A percentile compares a stretch with the other conserved stretches of the same genome.
Conservation (phyloP, 2,113 vertebrate species). For the Ptyas mucosa region DNA sequence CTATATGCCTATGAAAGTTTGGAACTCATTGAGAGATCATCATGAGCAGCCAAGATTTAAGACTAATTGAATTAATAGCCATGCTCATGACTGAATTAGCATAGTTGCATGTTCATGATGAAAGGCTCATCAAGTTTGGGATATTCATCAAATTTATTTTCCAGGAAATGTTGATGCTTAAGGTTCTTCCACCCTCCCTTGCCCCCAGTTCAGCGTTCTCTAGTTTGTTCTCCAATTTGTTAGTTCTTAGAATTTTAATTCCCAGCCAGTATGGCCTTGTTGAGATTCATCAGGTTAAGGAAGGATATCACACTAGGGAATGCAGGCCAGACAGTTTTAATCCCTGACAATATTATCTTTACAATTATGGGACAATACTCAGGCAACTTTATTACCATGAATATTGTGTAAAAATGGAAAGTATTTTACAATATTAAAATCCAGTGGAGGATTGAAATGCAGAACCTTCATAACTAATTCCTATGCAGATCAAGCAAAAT, state of each 20-base stretch:
- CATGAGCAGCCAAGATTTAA: neutral
- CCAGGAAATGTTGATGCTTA: neutral
- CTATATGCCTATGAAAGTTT: neutral
- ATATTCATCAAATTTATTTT: neutral
- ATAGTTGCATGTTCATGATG: no score
- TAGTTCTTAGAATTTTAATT: neutral
- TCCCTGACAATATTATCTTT: neutral
- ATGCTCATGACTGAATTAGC: neutral
- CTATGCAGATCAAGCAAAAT: neutral
- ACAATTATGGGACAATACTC: neutral
- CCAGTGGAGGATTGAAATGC: neutral
- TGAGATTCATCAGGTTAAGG: neutral
- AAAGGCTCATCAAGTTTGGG: neutral
- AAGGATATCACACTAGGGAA: neutral
- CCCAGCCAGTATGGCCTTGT: neutral
- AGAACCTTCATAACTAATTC: neutral
- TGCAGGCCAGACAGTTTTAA: neutral
- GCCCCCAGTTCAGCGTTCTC: neutral
- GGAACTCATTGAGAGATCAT: neutral
- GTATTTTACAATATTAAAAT: neutral
- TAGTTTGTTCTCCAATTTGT: neutral
- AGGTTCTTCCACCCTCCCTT: neutral
- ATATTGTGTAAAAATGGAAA: neutral
- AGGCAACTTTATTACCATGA: neutral
- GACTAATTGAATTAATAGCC: neutral